Evolutionary conservation across 2,113 vertebrate species (phyloP).

Genomic region (Pachyramphus minor): DNA sequence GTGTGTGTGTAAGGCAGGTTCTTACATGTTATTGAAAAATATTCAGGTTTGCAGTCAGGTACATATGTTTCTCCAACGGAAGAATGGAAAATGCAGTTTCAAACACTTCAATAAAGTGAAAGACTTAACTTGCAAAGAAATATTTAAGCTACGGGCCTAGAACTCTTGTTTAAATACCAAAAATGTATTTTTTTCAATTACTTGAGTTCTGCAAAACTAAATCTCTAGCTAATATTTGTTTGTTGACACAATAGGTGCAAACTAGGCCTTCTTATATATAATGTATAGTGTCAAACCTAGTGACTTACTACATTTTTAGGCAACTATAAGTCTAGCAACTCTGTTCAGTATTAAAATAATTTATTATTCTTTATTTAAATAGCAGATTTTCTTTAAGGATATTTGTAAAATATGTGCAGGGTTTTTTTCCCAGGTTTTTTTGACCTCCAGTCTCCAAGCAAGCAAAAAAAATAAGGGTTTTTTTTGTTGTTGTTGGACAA

Average conservation of each 20-base stretch:
- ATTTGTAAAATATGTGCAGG: not conserved
- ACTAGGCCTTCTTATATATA: not conserved
- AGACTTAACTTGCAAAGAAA: not conserved
- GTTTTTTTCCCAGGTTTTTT: not conserved
- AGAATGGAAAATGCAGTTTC: not conserved
- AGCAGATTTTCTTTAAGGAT: rapidly evolving
- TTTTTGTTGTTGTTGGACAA: not conserved
- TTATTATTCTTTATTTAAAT: not conserved
- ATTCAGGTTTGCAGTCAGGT: not conserved
- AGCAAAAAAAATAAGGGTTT: not conserved
- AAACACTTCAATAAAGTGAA: not conserved
- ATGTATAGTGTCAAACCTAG: not conserved
- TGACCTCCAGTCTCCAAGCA: not conserved
- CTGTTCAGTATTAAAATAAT: not conserved
- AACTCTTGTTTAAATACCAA: not conserved
- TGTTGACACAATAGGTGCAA: not conserved
- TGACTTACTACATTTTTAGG: not conserved
- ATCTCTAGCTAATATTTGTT: not conserved
- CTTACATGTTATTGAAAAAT: not conserved
- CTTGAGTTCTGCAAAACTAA: not conserved
- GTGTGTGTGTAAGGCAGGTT: not conserved
- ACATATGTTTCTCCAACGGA: not conserved
- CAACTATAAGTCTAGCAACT: not conserved
- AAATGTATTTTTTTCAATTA: not conserved
- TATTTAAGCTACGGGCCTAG: not conserved